A percentile compares a stretch with the other conserved stretches of the same genome.
Evolutionary conservation across 1,140 invertebrate genomes (phyloP).

Genomic region (Euschistus heros): DNA sequence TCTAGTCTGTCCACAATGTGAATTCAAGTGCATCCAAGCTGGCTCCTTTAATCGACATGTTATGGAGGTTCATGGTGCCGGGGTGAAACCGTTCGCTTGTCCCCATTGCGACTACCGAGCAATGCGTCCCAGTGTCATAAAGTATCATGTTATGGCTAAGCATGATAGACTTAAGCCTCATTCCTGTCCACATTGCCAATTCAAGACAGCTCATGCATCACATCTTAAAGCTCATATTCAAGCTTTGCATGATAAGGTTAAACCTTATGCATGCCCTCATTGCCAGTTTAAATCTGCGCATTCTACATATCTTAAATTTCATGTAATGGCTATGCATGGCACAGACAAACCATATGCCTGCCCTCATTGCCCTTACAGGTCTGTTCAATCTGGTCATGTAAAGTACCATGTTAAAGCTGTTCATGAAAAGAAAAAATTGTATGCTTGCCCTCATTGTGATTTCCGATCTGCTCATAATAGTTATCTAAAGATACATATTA

Average conservation of each 20-base stretch:
- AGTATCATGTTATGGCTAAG: not conserved
- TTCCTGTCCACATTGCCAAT: not conserved
- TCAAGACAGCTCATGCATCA: not conserved
- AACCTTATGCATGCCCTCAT: slow-evolving; percentile 2
- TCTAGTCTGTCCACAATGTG: not conserved
- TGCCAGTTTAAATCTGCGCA: not conserved
- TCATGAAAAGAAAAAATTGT: not conserved
- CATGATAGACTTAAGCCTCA: not conserved
- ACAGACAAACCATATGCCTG: not conserved
- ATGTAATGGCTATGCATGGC: not conserved
- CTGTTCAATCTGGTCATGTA: not conserved
- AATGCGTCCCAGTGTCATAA: not conserved
- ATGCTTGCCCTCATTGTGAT: not conserved
- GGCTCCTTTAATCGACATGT: not conserved
- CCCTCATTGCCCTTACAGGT: not conserved
- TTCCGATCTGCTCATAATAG: slow-evolving; percentile 1
- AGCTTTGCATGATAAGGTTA: not conserved
- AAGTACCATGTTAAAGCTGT: not conserved
- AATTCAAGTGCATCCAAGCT: not conserved
- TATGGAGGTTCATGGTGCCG: not conserved
- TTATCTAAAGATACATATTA: not conserved
- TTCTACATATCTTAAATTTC: not conserved
- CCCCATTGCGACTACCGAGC: not conserved
- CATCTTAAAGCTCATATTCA: slow-evolving; percentile 8
- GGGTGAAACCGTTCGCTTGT: not conserved